phyloP scores from a whole-genome alignment of 2,797 vertebrate species.

The Crax fasciolata region DNA sequence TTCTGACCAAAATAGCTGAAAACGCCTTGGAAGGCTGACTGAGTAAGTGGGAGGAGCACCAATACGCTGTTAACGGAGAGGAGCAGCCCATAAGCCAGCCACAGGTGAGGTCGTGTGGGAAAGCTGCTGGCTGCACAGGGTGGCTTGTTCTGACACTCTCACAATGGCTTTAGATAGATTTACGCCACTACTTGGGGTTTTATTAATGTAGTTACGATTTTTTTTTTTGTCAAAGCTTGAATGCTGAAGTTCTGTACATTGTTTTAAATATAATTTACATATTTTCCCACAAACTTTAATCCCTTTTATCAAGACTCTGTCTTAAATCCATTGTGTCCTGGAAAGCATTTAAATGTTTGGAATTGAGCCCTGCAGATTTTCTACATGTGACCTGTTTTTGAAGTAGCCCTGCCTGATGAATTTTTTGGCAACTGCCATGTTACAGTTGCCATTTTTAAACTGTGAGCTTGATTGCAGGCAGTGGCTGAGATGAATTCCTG shows the following conservation, averaged over 20 bases:
- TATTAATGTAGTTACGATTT: constrained; percentile 36
- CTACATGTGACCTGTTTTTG: neutral
- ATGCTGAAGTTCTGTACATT: constrained; percentile 39
- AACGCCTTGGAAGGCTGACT: constrained; percentile 49
- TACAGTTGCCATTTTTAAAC: neutral
- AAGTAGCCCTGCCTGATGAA: neutral
- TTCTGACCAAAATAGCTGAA: constrained; percentile 62
- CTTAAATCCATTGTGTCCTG: constrained; percentile 10
- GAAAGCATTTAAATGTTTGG: neutral
- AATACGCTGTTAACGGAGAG: constrained; percentile 64
- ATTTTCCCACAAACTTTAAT: constrained; percentile 34
- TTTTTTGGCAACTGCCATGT: constrained; percentile 8
- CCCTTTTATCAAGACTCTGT: constrained; percentile 12
- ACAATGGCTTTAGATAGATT: constrained; percentile 48
- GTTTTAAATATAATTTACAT: neutral
- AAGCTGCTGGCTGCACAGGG: constrained; percentile 22
- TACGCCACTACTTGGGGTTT: constrained; percentile 44
- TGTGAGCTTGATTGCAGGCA: neutral
- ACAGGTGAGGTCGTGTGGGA: constrained; percentile 36
- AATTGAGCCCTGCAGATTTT: neutral
- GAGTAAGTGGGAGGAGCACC: neutral
- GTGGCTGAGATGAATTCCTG: neutral
- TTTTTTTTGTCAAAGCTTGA: constrained; percentile 63
- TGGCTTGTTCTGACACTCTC: neutral
- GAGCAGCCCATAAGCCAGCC: constrained; percentile 47